A percentile compares a stretch with the other conserved stretches of the same genome.
These are phyloP conservation scores for Trachemys scripta DNA, from an alignment of 2,113 vertebrate species.

Conservation along the genomic window DNA sequence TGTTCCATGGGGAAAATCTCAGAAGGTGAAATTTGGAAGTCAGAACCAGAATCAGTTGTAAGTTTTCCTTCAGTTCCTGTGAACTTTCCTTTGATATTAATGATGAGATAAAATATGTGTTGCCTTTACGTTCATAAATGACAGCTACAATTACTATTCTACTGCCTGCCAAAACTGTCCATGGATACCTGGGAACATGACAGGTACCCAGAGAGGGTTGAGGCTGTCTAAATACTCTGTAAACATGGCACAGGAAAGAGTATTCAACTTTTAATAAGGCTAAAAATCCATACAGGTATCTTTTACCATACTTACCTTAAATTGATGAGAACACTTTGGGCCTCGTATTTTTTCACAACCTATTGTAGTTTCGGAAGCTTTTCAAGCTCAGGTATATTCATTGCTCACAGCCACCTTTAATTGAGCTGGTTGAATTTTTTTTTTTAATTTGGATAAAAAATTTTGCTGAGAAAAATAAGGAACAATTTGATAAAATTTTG, in stretches of 20 bases:
- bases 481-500: background rate
- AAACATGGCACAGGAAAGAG: background rate
- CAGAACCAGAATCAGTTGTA: conserved; percentile 89
- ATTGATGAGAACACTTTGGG: background rate
- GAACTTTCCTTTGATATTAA: background rate
- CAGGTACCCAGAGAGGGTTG: background rate
- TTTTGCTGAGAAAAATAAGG: background rate
- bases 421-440: background rate
- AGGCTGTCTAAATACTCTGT: background rate
- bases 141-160: background rate
- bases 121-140: background rate
- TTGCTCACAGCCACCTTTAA: background rate
- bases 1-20: conserved; percentile 88
- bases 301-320: background rate
- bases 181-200: background rate
- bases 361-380: background rate
- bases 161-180: background rate
- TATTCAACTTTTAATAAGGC: background rate
- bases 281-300: background rate
- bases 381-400: background rate
- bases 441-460: background rate
- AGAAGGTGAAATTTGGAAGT: conserved; percentile 89
- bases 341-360: background rate
- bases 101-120: background rate
- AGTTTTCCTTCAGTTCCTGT: conserved; percentile 58